Conservation (phyloP, 2,888 invertebrate genomes). For the Brachyopa scutellaris region DNA sequence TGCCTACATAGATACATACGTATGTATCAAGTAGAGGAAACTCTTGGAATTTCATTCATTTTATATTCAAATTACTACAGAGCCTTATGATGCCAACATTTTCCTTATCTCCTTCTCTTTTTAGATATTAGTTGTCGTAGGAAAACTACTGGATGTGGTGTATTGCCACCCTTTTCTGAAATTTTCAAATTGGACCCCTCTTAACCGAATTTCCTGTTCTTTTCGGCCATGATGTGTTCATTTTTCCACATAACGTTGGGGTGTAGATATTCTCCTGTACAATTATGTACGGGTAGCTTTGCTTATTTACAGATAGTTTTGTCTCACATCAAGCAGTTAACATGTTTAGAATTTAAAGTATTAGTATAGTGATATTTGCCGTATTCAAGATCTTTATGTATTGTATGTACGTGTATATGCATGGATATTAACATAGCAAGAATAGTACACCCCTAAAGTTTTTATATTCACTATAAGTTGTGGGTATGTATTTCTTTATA, state of each 20-base stretch:
- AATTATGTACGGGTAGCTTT: not conserved
- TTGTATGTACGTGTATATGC: not conserved
- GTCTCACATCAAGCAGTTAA: constrained; percentile 18
- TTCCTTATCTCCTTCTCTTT: constrained; percentile 12
- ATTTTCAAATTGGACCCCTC: constrained; percentile 25
- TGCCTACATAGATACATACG: no score
- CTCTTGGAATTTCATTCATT: constrained; percentile 24
- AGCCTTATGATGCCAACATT: constrained; percentile 25
- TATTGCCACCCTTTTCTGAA: constrained; percentile 14
- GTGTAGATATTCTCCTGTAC: constrained; percentile 7
- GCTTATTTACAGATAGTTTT: constrained; percentile 15
- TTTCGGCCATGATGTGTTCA: constrained; percentile 21
- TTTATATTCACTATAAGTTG: not conserved
- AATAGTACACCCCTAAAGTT: not conserved
- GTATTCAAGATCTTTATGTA: constrained; percentile 1
- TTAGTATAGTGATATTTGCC: constrained; percentile 6
- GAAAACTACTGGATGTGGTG: constrained; percentile 15
- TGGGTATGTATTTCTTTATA: not conserved
- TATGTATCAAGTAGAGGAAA: constrained; percentile 6
- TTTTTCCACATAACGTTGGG: constrained; percentile 19
- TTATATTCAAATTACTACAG: constrained; percentile 26
- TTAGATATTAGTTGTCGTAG: constrained; percentile 19
- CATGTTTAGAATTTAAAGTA: constrained; percentile 18
- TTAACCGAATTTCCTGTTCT: constrained; percentile 18
- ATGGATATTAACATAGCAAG: not conserved